These are phyloP conservation scores for Okamejei kenojei DNA, from an alignment of 2,797 vertebrate species.

Conservation along the genomic window DNA sequence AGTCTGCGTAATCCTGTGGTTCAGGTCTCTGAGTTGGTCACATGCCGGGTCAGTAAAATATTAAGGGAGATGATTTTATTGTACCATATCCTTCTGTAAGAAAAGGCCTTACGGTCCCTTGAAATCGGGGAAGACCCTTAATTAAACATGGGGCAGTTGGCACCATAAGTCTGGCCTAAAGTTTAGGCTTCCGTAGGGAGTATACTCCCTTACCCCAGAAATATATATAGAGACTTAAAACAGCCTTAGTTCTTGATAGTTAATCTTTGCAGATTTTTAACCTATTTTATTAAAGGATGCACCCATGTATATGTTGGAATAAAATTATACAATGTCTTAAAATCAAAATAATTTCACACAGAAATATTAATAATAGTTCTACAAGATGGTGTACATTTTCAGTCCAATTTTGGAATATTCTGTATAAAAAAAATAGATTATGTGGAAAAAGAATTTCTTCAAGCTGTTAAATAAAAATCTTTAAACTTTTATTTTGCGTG, in stretches of 20 bases:
- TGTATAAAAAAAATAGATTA: constrained; percentile 13
- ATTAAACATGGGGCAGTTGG: too few species aligned
- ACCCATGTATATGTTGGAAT: background rate
- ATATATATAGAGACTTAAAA: background rate
- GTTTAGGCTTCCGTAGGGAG: background rate
- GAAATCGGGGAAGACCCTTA: too few species aligned
- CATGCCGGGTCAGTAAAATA: too few species aligned
- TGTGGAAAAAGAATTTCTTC: constrained; percentile 23
- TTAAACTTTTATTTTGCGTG: background rate
- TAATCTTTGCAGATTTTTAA: background rate
- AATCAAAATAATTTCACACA: background rate
- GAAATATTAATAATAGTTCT: background rate
- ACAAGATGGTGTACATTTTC: constrained; percentile 24
- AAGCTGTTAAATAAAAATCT: background rate
- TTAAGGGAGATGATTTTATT: too few species aligned
- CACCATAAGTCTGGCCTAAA: too few species aligned
- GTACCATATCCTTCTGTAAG: too few species aligned
- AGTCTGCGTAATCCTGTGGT: too few species aligned
- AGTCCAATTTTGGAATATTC: constrained; percentile 4
- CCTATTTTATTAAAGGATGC: background rate
- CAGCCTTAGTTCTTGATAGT: background rate
- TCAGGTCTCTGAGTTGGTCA: too few species aligned
- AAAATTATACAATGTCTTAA: background rate
- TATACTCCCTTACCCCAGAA: background rate
- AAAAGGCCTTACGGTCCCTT: too few species aligned